These are phyloP conservation scores for Palythoa grandiflora DNA, from an alignment of 92 coral and sea anemone genomes.

Conservation along the genomic window DNA sequence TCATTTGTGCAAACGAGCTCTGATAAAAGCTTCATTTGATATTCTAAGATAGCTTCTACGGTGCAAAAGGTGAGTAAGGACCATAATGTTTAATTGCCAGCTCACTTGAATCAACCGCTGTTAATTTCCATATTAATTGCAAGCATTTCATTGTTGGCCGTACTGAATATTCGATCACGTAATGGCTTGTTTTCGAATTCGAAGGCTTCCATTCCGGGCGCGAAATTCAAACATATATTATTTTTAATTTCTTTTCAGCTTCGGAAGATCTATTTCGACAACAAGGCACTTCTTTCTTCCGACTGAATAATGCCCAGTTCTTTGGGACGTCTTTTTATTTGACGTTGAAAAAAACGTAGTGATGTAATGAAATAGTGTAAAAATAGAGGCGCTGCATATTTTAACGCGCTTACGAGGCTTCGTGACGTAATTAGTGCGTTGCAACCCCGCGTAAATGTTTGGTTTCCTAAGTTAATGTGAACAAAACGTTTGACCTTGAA, in stretches of 20 bases:
- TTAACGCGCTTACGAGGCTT: conserved; percentile 18
- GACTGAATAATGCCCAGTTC: conserved; percentile 26
- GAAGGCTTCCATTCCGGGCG: conserved; percentile 29
- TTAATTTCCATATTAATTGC: conserved; percentile 23
- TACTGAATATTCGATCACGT: conserved; percentile 22
- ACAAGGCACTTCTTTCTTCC: conserved; percentile 8
- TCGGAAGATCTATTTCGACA: conserved; percentile 34
- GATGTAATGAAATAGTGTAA: conserved; percentile 6
- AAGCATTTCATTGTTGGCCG: conserved; percentile 10
- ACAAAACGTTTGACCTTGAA: conserved; percentile 33
- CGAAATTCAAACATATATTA: conserved; percentile 21
- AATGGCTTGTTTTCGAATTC: neutral
- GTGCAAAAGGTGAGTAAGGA: conserved; percentile 24
- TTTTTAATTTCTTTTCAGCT: conserved; percentile 23
- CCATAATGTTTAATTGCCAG: conserved; percentile 15
- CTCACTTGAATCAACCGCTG: conserved; percentile 31
- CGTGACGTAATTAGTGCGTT: conserved; percentile 13
- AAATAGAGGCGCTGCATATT: conserved; percentile 19
- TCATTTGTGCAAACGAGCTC: conserved; percentile 29
- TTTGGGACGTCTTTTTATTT: conserved; percentile 22
- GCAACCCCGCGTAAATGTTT: conserved; percentile 16
- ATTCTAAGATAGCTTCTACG: conserved; percentile 6
- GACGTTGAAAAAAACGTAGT: conserved; percentile 32
- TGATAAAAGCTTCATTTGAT: neutral
- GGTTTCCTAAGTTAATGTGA: conserved; percentile 16